Evolutionary conservation across 2,888 invertebrate genomes (phyloP), one percentile per base, ranked within the genome.

Genomic region (Drosophila tanythrix): DNA sequence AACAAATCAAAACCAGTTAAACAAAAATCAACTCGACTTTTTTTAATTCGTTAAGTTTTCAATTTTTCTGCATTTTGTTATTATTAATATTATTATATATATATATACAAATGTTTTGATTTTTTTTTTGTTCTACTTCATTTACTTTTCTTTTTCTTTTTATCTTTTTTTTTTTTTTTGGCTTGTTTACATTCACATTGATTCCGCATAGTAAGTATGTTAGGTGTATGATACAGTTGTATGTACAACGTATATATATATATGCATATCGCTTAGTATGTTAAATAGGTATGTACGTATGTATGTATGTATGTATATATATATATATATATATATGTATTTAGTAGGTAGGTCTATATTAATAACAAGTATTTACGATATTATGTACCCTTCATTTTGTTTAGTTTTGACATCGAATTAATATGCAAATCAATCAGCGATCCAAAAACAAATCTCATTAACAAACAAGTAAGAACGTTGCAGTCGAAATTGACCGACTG

Each of bases 101-200:
- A 5, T n/a, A 43, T 21, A 11, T 6, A 36, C 15, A 36, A 15
- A 36, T 15, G 21, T 3, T 11, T n/a, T 1, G 40, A 33, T 46
- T 13, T 35, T 5, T 29, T 56, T 52, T 43, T 59, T 33, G 11
- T 61, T 72, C 21, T 25, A 55, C 55, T 62, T 55, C n/a, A 55
- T 56, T 56, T 35, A 25, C 15, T 10, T 27, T 50, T 31, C 38
- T 31, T 61, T 52, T 50, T 65, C 57, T 38, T 53, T 51, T 53
- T 50, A 58, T 56, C 40, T 53, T 46, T 64, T 53, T 78, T 65
- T 78, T 65, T 56, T 70, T 63, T 76, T 87, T 84, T 84, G 89
- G 89, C 76, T 86, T 89, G 88, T 89, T 84, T 89, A 89, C 89
- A 84, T 89, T 84, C 81, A 84, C 84, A 89, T 79, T 86, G 70